Conservation (phyloP, 2,888 invertebrate species). For the Parascotia fuliginaria region DNA sequence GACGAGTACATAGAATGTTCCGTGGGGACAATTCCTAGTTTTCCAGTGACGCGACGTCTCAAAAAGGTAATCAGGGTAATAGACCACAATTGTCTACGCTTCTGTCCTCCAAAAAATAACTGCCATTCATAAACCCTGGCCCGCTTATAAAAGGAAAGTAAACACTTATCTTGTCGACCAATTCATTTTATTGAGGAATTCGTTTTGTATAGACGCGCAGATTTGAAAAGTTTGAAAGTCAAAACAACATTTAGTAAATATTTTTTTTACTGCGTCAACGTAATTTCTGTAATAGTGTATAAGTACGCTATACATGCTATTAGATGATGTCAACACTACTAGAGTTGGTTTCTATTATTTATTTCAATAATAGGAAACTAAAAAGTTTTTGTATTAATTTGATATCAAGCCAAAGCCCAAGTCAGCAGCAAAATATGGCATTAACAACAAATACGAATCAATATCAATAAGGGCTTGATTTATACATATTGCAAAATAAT, state of each 20-base stretch:
- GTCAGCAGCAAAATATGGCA: too few relatives aligned
- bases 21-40: slow-evolving; percentile 17
- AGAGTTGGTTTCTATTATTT: too few relatives aligned
- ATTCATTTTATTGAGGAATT: slow-evolving; percentile 12
- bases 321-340: too few relatives aligned
- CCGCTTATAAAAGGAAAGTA: slow-evolving; percentile 7
- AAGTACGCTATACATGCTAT: too few relatives aligned
- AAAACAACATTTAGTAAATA: neutral
- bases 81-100: slow-evolving; percentile 50
- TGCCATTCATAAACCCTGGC: slow-evolving; percentile 12
- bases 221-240: too few relatives aligned
- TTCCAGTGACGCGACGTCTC: slow-evolving; percentile 40
- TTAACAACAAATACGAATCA: too few relatives aligned
- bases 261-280: neutral
- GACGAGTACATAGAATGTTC: slow-evolving; percentile 63
- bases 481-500: too few relatives aligned
- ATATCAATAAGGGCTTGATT: too few relatives aligned
- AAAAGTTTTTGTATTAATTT: too few relatives aligned
- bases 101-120: slow-evolving; percentile 26
- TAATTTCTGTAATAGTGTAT: too few relatives aligned
- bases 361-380: too few relatives aligned
- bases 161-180: slow-evolving; percentile 5
- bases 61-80: slow-evolving; percentile 81
- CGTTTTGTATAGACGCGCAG: slow-evolving; percentile 1
- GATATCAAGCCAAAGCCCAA: too few relatives aligned